These are phyloP conservation scores for Leptoclinus maculatus DNA, from an alignment of 2,797 vertebrate genomes.

Conservation along the genomic window DNA sequence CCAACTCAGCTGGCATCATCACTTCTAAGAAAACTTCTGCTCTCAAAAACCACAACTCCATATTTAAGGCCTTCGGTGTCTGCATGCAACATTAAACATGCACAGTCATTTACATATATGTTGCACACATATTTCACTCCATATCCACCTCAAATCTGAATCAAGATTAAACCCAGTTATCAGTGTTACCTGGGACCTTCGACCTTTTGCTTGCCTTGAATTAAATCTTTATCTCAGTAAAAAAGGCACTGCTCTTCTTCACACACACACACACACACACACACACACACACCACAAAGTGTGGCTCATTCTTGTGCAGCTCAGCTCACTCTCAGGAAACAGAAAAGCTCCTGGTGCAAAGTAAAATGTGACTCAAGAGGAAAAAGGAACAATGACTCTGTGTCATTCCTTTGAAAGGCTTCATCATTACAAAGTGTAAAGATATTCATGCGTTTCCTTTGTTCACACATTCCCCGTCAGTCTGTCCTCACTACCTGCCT, in stretches of 20 bases:
- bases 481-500: conserved; percentile 29
- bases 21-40: conserved; percentile 16
- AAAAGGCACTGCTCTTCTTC: conserved; percentile 1
- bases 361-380: conserved; percentile 27
- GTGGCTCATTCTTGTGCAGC: neutral
- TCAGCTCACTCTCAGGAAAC: conserved; percentile 21
- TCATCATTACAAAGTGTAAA: conserved; percentile 18
- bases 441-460: conserved; percentile 22
- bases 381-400: conserved; percentile 4
- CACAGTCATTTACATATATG: neutral
- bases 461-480: conserved; percentile 36
- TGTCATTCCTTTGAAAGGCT: conserved; percentile 18
- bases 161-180: conserved; percentile 33
- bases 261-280: neutral
- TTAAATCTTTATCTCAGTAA: conserved; percentile 7
- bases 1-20: conserved; percentile 9
- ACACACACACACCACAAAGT: neutral
- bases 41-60: conserved; percentile 9
- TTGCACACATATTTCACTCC: neutral
- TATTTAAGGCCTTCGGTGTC: conserved; percentile 4
- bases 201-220: conserved; percentile 10
- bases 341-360: conserved; percentile 3
- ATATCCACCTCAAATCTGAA: neutral
- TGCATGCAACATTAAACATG: neutral
- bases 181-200: conserved; percentile 24